Base-by-base conservation (phyloP, 2,113 vertebrate genomes). In the Mobula hypostoma region DNA sequence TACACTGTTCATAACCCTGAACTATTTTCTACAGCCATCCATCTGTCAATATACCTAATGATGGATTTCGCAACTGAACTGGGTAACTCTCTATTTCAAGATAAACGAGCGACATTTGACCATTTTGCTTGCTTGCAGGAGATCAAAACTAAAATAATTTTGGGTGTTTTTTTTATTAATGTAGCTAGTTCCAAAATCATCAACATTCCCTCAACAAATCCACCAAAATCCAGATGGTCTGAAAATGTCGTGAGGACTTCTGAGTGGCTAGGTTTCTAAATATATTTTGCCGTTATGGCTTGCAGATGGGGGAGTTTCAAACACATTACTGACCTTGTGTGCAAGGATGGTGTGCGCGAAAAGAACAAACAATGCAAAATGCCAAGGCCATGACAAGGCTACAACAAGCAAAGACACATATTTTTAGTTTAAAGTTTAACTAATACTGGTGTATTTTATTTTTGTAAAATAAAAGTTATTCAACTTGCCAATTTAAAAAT, bases 401-500 rank as follows among this genome's bases (percentile, higher is more conserved):
- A 66, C 32, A 29, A 32, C 15, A 19, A 90, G 5, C 7, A 90
- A 90, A 90, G 83, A 61, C 19, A 85, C 48, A 4, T 27, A 90
- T 32, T 32, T 90, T 66, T 32, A 90, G 85, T 32, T 90, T 90
- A 90, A 90, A 88, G 83, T 63, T 88, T 63, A 88, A 90, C 58
- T 63, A n/a, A 29, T 68, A 40, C 66, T 90, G 85, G 58, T 32
- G n/a, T 63, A 90, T 32, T 32, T 90, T 7, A 14, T 36, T 66
- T 90, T 90, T 88, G 56, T 15, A 66, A 90, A 90, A 17, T 32
- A 90, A 90, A 90, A 66, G 48, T n/a, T n/a, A 66, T 90, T 90
- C 61, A 66, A 90, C 61, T n/a, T 90, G 29, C 85, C 63, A 66
- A 90, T 66, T 90, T 63, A 63, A 66, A 90, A 66, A 66, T 90